Percentiles rank a stretch among this genome's conserved stretches.
Conservation (phyloP, 2,888 invertebrate genomes). For the Agrilus mali region DNA sequence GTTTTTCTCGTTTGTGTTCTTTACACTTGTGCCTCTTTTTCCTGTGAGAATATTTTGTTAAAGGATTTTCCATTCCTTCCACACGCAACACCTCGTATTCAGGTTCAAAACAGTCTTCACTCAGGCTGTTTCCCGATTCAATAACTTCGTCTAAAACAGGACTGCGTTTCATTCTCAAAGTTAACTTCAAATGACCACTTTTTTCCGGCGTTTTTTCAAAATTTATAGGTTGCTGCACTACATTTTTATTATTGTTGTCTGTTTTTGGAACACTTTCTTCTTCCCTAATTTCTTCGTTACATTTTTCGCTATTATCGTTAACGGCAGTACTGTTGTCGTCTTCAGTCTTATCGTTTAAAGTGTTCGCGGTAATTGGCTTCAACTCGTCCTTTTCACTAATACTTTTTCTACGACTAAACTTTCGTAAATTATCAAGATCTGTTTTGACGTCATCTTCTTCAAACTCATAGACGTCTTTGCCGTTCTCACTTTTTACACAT, state of each 20-base stretch:
- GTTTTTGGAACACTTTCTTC: conserved; percentile 2
- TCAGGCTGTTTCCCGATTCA: conserved; percentile 61
- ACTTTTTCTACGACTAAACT: conserved; percentile 1
- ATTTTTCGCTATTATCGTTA: conserved; percentile 4
- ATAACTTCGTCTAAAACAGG: conserved; percentile 75
- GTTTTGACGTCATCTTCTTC: conserved; percentile 34
- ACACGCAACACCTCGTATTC: conserved; percentile 77
- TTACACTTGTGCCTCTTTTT: conserved; percentile 50
- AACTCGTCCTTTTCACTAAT: conserved; percentile 15
- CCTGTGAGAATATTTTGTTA: conserved; percentile 42
- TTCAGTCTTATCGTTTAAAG: conserved; percentile 21
- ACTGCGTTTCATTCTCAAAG: conserved; percentile 75
- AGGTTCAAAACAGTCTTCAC: conserved; percentile 52
- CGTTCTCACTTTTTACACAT: conserved; percentile 12
- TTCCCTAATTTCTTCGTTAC: conserved; percentile 8
- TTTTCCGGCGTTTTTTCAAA: conserved; percentile 26
- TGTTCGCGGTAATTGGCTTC: conserved; percentile 8
- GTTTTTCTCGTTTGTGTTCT: conserved; percentile 30
- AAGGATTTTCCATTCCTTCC: conserved; percentile 57
- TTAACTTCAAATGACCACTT: conserved; percentile 54
- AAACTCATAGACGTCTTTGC: conserved; percentile 42
- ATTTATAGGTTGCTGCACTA: conserved; percentile 1
- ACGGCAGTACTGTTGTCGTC: not conserved
- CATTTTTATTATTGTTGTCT: conserved; percentile 2
- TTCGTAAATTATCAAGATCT: conserved; percentile 19